These are phyloP conservation scores for Carterocephalus palaemon DNA, from an alignment of 2,888 invertebrate species.

Conservation along the genomic window DNA sequence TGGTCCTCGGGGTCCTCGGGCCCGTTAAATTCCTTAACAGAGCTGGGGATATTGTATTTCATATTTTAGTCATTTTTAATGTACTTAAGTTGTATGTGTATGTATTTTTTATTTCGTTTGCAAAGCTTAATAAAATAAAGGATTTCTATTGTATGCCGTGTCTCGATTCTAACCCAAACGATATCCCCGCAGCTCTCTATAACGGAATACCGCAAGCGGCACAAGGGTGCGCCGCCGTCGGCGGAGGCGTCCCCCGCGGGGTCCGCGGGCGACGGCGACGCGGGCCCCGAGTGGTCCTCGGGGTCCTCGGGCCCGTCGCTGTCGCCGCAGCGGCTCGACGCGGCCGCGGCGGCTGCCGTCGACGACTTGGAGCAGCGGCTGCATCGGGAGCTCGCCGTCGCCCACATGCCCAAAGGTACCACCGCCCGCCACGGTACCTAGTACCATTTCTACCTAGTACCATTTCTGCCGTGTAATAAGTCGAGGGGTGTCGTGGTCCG, in stretches of 20 bases:
- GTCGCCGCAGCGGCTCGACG: constrained; percentile 62
- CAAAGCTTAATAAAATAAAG: no score
- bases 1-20: constrained; percentile 60
- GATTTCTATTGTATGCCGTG: no score
- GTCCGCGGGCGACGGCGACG: constrained; percentile 31
- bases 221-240: constrained; percentile 63
- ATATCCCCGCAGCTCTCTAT: constrained; percentile 85
- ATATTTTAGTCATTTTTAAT: no score
- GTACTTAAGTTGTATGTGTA: no score
- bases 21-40: no score
- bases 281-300: constrained; percentile 49
- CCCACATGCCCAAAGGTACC: constrained; percentile 57
- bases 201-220: constrained; percentile 92
- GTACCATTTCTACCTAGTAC: no score
- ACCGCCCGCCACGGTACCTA: no score
- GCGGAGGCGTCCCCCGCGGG: constrained; percentile 44
- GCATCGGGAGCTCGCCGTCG: constrained; percentile 51
- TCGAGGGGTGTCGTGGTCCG: no score
- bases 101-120: no score
- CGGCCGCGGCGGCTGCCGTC: constrained; percentile 60
- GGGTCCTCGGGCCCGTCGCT: constrained; percentile 56
- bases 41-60: no score
- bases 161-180: no score
- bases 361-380: constrained; percentile 66
- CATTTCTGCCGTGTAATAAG: no score